These are phyloP conservation scores for Rhorus exstirpatorius DNA, from an alignment of 2,888 invertebrate genomes.

Conservation along the genomic window DNA sequence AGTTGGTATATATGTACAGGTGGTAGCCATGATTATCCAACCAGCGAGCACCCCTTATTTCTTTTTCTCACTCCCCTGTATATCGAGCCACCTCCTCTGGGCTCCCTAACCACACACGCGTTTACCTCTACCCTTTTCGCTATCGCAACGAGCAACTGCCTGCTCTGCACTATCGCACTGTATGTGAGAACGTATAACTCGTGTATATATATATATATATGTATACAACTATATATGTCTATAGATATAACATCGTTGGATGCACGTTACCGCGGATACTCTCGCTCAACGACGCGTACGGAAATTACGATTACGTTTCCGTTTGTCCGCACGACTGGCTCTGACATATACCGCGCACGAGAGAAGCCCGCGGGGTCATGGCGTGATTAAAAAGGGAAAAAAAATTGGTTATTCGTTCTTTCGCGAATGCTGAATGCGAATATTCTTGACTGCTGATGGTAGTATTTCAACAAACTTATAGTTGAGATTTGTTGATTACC, in stretches of 20 bases:
- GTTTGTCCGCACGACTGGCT: slow-evolving; percentile 33
- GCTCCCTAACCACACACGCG: slow-evolving; percentile 27
- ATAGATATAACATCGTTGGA: slow-evolving; percentile 2
- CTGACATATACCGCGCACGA: neutral
- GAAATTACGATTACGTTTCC: slow-evolving; percentile 49
- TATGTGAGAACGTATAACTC: slow-evolving; percentile 35
- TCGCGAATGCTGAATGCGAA: slow-evolving; percentile 9
- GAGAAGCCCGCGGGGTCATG: neutral
- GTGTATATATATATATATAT: neutral
- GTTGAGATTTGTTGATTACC: neutral
- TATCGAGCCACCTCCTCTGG: neutral
- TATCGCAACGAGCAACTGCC: slow-evolving; percentile 42
- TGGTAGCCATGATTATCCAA: slow-evolving; percentile 42
- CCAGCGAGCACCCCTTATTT: slow-evolving; percentile 49
- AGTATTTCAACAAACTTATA: neutral
- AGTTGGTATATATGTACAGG: slow-evolving; percentile 4
- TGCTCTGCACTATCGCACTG: slow-evolving; percentile 20
- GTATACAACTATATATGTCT: neutral
- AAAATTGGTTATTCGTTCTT: neutral
- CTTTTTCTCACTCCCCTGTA: slow-evolving; percentile 13
- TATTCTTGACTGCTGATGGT: neutral
- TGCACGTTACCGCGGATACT: slow-evolving; percentile 16
- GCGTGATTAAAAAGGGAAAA: neutral
- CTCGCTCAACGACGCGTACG: slow-evolving; percentile 35
- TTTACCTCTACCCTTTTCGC: slow-evolving; percentile 23